Evolutionary conservation across 2,113 vertebrate genomes (phyloP).

Genomic region (Crocuta crocuta): DNA sequence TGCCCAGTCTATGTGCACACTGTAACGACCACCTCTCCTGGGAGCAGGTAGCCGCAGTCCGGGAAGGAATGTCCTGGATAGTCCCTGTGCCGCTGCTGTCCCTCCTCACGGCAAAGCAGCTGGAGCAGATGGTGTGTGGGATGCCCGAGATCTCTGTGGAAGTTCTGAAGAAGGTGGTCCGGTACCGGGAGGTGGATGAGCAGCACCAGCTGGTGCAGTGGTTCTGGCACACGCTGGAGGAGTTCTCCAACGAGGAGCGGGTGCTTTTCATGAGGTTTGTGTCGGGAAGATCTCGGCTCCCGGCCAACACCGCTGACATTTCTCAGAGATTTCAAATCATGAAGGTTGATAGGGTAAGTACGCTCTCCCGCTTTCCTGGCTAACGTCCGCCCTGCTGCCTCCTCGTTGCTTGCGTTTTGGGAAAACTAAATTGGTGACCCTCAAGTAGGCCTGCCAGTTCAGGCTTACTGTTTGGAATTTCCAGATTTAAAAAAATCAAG

Average conservation of each 20-base stretch:
- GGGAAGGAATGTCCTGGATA: slow-evolving; percentile 94
- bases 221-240: slow-evolving; percentile 92
- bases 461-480: not conserved
- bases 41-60: slow-evolving; percentile 91
- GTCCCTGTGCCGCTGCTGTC: slow-evolving; percentile 91
- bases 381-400: not conserved
- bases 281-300: slow-evolving; percentile 91
- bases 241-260: slow-evolving; percentile 92
- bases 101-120: slow-evolving; percentile 91
- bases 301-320: slow-evolving; percentile 93
- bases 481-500: not conserved
- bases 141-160: slow-evolving; percentile 93
- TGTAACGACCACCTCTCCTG: not conserved
- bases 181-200: slow-evolving; percentile 92
- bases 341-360: slow-evolving; percentile 93
- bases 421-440: not conserved
- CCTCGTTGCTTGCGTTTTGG: not conserved
- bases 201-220: slow-evolving; percentile 92
- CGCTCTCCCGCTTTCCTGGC: not conserved
- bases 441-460: not conserved
- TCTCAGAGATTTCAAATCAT: slow-evolving; percentile 94
- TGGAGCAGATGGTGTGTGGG: slow-evolving; percentile 93
- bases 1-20: not conserved
- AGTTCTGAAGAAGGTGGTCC: slow-evolving; percentile 92
- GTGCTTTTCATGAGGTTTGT: slow-evolving; percentile 94